Evolutionary conservation across 2,888 invertebrate genomes (phyloP), one percentile per base, ranked within the genome.

Genomic region (Junonia oenone): DNA sequence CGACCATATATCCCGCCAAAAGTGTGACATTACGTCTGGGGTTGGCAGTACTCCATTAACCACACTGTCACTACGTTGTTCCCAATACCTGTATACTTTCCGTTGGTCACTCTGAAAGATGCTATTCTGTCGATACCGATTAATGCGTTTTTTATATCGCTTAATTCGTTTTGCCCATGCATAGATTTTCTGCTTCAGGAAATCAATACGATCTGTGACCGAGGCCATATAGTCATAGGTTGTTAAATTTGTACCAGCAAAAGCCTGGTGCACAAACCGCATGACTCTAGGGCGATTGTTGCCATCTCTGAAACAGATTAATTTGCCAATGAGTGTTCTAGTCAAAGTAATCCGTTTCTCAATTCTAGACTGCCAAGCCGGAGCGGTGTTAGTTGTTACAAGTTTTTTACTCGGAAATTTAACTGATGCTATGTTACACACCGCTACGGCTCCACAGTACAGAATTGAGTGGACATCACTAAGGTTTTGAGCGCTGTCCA

Each of bases 121-220:
- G 5, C 2, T 22, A 22, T 22, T 22, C 22, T 22, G 22, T 3
- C 22, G 22, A 22, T 3, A 22, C 22, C 22, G 22, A 22, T 22
- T 22, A 3, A 22, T 22, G 5, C 22, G n/a, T 22, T 22, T 22
- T 22, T 22, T 22, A 22, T 3, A 22, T 22, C 22, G 22, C 22
- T 22, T 22, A 22, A 5, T 22, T 2, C 3, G 22, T 22, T 22
- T 22, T 22, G 22, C 22, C 22, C 11, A 11, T 2, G 11, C 31
- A 31, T n/a, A 48, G 9, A 48, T 17, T 22, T 48, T 35, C 14
- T 33, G 35, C 17, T 48, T 35, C 11, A 48, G 22, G 8, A 31
- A 48, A 19, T 48, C 48, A n/a, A 35, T 48, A 8, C 48, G 48
- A n/a, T 48, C 48, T 19, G n/a, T n/a, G 22, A 35, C 3, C 11